phyloP scores from a whole-genome alignment of 1,140 invertebrate genomes.

The Aphidius ervi region DNA sequence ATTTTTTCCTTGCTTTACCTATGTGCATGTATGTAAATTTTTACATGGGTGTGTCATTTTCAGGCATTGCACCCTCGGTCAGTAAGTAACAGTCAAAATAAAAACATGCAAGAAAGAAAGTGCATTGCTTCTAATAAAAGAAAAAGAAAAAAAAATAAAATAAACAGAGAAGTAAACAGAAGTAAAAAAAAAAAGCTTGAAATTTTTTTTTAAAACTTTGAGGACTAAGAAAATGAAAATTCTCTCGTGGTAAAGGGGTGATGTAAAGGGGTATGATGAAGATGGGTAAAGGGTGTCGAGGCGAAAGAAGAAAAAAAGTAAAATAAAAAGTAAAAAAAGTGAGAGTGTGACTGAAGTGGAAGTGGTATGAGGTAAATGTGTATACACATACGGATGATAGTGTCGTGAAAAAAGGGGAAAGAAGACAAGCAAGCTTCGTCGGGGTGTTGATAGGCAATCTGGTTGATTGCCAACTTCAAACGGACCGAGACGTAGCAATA shows the following conservation, averaged over 20 bases:
- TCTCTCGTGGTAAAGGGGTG: too few relatives aligned
- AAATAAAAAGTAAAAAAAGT: not conserved
- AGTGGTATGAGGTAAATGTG: not conserved
- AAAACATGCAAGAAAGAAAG: not conserved
- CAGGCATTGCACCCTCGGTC: too few relatives aligned
- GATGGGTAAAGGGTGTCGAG: slow-evolving; percentile 15
- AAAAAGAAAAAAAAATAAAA: not conserved
- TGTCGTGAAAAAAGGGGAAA: not conserved
- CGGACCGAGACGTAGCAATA: slow-evolving; percentile 33
- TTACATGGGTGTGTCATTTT: not conserved
- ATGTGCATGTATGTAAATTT: not conserved
- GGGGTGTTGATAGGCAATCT: slow-evolving; percentile 51
- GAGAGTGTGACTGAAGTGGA: not conserved
- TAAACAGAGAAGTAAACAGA: not conserved
- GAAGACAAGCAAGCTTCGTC: not conserved
- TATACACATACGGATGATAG: not conserved
- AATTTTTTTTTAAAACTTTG: too few relatives aligned
- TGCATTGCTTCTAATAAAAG: not conserved
- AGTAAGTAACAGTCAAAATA: too few relatives aligned
- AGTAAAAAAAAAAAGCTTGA: not conserved
- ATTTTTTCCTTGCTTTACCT: not conserved
- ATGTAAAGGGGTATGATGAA: too few relatives aligned
- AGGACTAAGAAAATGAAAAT: not conserved
- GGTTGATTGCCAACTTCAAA: slow-evolving; percentile 53
- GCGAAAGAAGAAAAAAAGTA: slow-evolving; percentile 11